Conservation (phyloP, 2,797 vertebrate genomes). For the Bufotes viridis region DNA sequence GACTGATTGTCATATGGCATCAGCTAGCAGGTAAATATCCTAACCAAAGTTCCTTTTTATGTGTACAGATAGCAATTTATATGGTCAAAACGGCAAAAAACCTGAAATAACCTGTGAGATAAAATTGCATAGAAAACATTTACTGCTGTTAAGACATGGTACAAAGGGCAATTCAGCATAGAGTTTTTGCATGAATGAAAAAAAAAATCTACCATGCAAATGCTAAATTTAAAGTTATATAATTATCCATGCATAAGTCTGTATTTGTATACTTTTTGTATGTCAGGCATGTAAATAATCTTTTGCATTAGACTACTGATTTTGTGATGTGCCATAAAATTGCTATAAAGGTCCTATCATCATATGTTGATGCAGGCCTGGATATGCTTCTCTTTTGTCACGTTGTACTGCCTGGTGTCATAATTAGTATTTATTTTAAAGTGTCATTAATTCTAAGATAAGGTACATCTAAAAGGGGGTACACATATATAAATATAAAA, state of each 20-base stretch:
- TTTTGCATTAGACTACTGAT: background rate
- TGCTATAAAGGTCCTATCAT: background rate
- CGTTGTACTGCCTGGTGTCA: background rate
- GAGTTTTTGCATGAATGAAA: background rate
- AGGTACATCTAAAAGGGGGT: too few species aligned
- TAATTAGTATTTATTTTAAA: too few species aligned
- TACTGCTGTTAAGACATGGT: background rate
- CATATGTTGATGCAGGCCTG: background rate
- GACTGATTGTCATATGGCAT: background rate
- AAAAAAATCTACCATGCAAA: constrained; percentile 10
- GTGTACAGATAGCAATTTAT: background rate
- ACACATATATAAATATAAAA: too few species aligned
- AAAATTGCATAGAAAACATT: background rate
- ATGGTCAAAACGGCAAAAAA: background rate
- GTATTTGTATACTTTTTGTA: background rate
- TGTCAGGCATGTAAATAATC: background rate
- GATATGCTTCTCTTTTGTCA: background rate
- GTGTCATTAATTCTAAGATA: too few species aligned
- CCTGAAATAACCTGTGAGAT: background rate
- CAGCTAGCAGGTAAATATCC: background rate
- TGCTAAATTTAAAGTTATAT: background rate
- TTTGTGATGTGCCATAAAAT: background rate
- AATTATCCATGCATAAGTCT: background rate
- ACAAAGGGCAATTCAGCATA: background rate
- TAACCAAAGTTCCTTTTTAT: background rate